Evolutionary conservation across 2,113 vertebrate species (phyloP), one percentile per base, ranked within the genome.

Genomic region (Halichoerus grypus): DNA sequence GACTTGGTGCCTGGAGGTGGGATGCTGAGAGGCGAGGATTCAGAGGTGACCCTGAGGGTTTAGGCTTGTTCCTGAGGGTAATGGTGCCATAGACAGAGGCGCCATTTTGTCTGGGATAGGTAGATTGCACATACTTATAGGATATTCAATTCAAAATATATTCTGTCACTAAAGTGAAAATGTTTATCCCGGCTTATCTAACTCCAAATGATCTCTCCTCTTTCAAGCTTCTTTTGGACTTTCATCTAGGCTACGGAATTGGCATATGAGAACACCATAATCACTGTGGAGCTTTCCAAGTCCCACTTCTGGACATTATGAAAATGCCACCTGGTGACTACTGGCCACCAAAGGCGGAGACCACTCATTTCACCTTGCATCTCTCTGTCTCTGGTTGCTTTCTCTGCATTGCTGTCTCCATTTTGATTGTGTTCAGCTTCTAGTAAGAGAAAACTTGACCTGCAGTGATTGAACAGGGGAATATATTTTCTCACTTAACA

Each of bases 281-380:
- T 96, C 74, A 74, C n/a, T 12, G 14, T 42, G 39, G 26, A 22
- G 0, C 24, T 89, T 74, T 83, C 39, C 49, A 95, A 53, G 26
- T 65, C 49, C 46, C 39, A 33, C 11, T 67, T 77, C 88, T 72
- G 77, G 72, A 46, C 59, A 33, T 28, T 81, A 59, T 57, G 77
- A 53, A 93, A 84, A 67, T 16, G 16, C 83, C 42, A 24, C 59
- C 33, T 90, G 46, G 36, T 86, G n/a, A 80, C 59, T 67, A 26
- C 67, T 49, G 28, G 18, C 4, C 15, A 28, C 28, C 13, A 53
- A 65, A 88, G 55, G 28, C 39, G 69, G 59, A 92, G 63, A 39
- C 12, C 63, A 53, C 15, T 49, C 26, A 12, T 7, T 0, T 4
- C 2, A 3, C 65, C n/a, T 61, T 33, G 9, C 0, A 7, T 59